Conservation (phyloP, 2,797 vertebrate genomes). For the Gymnopithys bicolor region DNA sequence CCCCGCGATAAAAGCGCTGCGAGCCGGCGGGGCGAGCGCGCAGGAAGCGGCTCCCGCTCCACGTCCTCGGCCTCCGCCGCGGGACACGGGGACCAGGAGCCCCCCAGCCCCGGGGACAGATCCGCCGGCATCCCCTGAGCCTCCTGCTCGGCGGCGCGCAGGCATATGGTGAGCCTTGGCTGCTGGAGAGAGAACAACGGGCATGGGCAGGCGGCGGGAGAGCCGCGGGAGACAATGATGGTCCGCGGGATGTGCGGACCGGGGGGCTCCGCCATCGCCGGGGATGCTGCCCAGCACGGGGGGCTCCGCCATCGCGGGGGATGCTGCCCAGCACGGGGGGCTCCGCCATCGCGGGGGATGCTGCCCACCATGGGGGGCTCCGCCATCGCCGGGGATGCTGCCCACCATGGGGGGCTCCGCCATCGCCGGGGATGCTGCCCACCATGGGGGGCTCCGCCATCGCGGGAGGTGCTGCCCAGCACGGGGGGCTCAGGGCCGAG, state of each 20-base stretch:
- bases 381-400: too few relatives aligned
- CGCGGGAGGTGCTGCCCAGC: too few relatives aligned
- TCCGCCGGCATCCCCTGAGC: not conserved
- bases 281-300: accelerated
- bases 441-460: not conserved
- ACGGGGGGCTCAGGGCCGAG: accelerated
- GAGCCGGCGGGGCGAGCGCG: not conserved
- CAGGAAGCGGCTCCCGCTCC: not conserved
- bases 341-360: too few relatives aligned
- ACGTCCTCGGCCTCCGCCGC: not conserved
- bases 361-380: not conserved
- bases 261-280: accelerated
- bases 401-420: not conserved
- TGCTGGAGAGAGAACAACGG: not conserved
- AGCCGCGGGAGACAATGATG: not conserved
- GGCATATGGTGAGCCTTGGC: constrained; percentile 8
- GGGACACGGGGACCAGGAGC: not conserved
- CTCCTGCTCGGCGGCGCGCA: not conserved
- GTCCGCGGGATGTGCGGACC: accelerated
- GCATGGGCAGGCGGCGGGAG: not conserved
- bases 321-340: too few relatives aligned
- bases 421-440: too few relatives aligned
- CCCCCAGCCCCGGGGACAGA: too few relatives aligned
- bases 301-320: not conserved
- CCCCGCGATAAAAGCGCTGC: constrained; percentile 52